Conservation (phyloP, 2,113 vertebrate genomes). For the Loxodonta africana region DNA sequence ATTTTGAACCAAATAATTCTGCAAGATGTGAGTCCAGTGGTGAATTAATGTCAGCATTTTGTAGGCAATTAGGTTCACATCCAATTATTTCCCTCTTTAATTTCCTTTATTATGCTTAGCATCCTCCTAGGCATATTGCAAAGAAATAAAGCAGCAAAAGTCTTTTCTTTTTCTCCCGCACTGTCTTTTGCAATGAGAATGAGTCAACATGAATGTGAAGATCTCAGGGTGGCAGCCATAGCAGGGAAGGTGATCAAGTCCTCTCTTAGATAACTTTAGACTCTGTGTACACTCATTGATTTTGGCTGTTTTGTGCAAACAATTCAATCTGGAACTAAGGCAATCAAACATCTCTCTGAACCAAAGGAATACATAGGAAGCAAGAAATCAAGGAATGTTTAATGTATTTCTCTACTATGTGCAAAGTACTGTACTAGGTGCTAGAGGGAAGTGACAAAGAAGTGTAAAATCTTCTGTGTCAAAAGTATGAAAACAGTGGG, state of each 20-base stretch:
- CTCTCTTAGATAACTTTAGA: not conserved
- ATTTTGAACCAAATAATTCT: conserved; percentile 14
- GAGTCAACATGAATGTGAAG: not conserved
- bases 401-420: not conserved
- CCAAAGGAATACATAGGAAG: not conserved
- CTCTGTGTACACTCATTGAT: not conserved
- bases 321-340: not conserved
- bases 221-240: not conserved
- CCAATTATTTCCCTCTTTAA: not conserved
- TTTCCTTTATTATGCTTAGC: not conserved
- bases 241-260: not conserved
- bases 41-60: not conserved
- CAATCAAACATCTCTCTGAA: conserved; percentile 6
- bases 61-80: conserved; percentile 54
- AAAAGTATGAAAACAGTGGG: not conserved
- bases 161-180: not conserved
- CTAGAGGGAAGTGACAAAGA: not conserved
- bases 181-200: not conserved
- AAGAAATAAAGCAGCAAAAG: not conserved
- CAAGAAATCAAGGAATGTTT: not conserved
- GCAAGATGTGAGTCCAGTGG: not conserved
- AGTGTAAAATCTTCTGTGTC: not conserved
- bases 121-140: not conserved
- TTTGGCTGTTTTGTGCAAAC: conserved; percentile 19
- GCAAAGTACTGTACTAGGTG: not conserved